Conservation (phyloP, 2,888 invertebrate genomes). For the Chirona hameri region DNA sequence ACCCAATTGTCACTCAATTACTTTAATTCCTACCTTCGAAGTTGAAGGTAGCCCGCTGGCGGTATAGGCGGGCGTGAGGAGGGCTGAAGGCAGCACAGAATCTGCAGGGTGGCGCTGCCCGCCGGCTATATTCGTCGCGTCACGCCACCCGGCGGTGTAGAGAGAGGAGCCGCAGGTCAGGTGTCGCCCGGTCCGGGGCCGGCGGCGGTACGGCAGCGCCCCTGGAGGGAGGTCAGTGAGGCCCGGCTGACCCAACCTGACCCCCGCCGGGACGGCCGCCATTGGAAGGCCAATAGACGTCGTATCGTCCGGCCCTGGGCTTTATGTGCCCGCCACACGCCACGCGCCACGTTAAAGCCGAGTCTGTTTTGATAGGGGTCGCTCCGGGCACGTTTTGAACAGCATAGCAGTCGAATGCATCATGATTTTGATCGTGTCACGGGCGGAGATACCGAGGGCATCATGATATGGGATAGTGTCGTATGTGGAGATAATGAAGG, state of each 20-base stretch:
- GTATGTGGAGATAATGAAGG: too few species aligned
- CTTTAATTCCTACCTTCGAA: too few species aligned
- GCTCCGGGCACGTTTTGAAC: too few species aligned
- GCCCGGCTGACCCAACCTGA: not conserved
- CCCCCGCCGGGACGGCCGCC: not conserved
- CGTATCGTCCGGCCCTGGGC: not conserved
- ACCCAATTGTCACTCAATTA: too few species aligned
- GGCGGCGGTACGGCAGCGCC: not conserved
- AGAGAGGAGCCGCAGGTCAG: not conserved
- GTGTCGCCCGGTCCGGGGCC: not conserved
- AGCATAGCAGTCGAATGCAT: too few species aligned
- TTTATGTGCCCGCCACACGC: not conserved
- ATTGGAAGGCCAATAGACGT: not conserved
- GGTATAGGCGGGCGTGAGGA: too few species aligned
- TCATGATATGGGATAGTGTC: too few species aligned
- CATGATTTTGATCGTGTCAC: too few species aligned
- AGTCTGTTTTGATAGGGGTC: not conserved
- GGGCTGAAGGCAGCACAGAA: too few species aligned
- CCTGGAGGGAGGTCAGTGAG: not conserved
- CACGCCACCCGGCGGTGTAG: not conserved
- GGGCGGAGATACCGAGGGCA: too few species aligned
- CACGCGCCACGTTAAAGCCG: not conserved
- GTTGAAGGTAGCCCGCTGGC: too few species aligned
- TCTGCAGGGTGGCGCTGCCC: not conserved
- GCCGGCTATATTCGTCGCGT: not conserved